Conservation (phyloP, 2,113 vertebrate genomes). For the Tricholaema leucomelas region DNA sequence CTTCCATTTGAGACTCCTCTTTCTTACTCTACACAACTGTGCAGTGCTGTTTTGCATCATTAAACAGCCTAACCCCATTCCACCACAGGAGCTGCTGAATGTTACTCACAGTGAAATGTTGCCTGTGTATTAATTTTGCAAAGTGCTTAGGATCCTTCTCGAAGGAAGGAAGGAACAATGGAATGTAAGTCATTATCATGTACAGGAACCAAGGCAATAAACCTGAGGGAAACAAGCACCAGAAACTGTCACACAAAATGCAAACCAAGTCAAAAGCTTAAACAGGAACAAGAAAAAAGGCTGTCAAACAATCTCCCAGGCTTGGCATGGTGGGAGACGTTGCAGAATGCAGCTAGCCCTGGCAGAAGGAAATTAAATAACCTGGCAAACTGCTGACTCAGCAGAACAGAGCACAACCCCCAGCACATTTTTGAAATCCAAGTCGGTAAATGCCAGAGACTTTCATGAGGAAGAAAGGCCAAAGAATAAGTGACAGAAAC, state of each 20-base stretch:
- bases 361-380: conserved; percentile 17
- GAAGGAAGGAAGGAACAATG: conserved; percentile 22
- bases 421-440: background rate
- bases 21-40: background rate
- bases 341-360: conserved; percentile 18
- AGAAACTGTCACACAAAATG: conserved; percentile 37
- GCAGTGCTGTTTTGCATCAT: background rate
- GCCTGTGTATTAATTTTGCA: conserved; percentile 22
- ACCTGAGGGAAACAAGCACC: conserved; percentile 24
- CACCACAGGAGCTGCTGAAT: background rate
- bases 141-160: conserved; percentile 26
- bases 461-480: background rate
- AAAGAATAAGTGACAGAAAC: background rate
- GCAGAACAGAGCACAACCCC: conserved; percentile 2
- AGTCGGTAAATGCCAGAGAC: background rate
- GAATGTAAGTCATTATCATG: background rate
- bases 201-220: conserved; percentile 5
- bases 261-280: conserved; percentile 7
- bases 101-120: background rate
- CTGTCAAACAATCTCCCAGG: conserved; percentile 36
- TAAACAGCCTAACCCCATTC: conserved; percentile 9
- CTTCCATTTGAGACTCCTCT: background rate
- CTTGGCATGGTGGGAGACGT: background rate
- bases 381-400: conserved; percentile 16
- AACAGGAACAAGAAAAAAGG: conserved; percentile 35